Base-by-base conservation (phyloP, 2,888 invertebrate species). In the Pristionchus japonicus region DNA sequence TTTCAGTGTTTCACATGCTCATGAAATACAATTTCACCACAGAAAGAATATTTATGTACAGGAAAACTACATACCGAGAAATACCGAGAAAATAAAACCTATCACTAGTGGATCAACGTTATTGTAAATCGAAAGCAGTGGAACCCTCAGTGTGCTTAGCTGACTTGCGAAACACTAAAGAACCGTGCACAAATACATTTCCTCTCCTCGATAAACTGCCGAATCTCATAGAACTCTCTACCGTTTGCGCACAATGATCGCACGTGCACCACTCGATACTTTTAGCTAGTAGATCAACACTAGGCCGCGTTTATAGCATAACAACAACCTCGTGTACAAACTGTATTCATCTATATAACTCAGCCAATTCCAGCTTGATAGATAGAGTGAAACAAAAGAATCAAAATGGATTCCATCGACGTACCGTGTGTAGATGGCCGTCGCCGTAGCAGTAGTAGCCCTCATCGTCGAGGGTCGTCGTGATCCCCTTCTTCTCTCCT, bases 361-460 rank as follows among this genome's bases (percentile, higher is more conserved):
- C 15, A 4, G 57, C 3, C 3, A 20, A 20, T 15, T 57, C 20
- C 20, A 7, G 15, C 4, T 57, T 57, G 4, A 20, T 57, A 57
- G 23, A n/a, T 23, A 23, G 13, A 64, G 27, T 64, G 15, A 2
- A 64, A 67, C 27, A 15, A 67, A 13, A 15, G 11, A 13, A 67
- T 31, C 34, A 17, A 67, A 7, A 15, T 67, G 31, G 0, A 40
- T 27, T 0, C n/a, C n/a, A n/a, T n/a, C n/a, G n/a, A n/a, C n/a
- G n/a, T 27, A 82, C 82, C 82, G 49, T 49, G 49, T 82, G 82
- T 27, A 82, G 49, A 82, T 82, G 82, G 9, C 82, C 82, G 34
- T 82, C 82, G 15, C 52, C 82, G 31, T 82, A 82, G 82, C 82
- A 82, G 82, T 82, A 82, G 82, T 49, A 82, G 13, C 40, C 74